Percentiles rank a stretch among this genome's conserved stretches.
phyloP scores from a whole-genome alignment of 2,888 invertebrate species.

The Aethes cnicana region DNA sequence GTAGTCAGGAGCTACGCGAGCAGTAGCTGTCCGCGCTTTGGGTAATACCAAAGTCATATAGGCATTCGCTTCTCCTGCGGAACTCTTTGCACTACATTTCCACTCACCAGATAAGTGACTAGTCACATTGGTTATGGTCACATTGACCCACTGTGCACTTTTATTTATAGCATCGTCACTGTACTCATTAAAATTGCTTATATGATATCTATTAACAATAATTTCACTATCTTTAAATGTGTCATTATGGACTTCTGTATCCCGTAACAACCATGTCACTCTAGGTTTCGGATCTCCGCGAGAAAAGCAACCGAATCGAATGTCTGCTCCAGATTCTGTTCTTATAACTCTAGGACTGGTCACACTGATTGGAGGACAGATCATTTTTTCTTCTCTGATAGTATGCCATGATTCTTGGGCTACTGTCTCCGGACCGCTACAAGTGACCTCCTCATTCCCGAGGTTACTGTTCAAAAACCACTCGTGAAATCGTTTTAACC shows the following conservation, averaged over 20 bases:
- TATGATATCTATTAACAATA: constrained; percentile 54
- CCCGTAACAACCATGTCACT: constrained; percentile 90
- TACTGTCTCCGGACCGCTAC: constrained; percentile 86
- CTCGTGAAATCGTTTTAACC: constrained; percentile 89
- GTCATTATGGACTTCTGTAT: constrained; percentile 65
- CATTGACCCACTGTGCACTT: constrained; percentile 88
- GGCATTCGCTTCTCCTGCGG: constrained; percentile 82
- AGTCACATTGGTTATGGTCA: constrained; percentile 91
- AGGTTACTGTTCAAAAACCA: constrained; percentile 92
- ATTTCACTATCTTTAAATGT: constrained; percentile 62
- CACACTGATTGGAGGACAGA: constrained; percentile 88
- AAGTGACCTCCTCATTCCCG: constrained; percentile 87
- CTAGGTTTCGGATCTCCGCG: constrained; percentile 91
- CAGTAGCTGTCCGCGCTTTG: constrained; percentile 87
- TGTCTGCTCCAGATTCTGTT: constrained; percentile 91
- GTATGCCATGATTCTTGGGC: constrained; percentile 88
- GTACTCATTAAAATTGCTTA: constrained; percentile 61
- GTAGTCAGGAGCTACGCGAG: constrained; percentile 87
- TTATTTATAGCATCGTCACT: constrained; percentile 68
- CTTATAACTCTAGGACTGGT: constrained; percentile 82
- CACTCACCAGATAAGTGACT: constrained; percentile 92
- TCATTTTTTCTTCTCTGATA: constrained; percentile 88
- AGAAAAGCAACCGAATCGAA: constrained; percentile 90
- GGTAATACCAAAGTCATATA: constrained; percentile 82
- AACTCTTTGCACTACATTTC: constrained; percentile 89